phyloP scores from a whole-genome alignment of 2,113 vertebrate species.

The Terrapene triunguis region DNA sequence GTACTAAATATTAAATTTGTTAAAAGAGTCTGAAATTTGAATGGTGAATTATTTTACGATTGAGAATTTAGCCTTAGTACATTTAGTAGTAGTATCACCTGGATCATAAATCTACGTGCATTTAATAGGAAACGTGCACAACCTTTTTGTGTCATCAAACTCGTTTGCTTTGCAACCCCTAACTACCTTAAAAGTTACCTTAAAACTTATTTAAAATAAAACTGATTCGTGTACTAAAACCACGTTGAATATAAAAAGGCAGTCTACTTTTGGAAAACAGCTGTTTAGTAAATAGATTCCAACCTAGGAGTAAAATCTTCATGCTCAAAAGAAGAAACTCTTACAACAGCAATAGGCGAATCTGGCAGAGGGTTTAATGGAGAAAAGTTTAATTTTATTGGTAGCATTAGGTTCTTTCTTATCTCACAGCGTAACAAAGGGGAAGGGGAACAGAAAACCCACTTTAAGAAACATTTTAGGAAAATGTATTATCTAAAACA shows the following conservation, averaged over 20 bases:
- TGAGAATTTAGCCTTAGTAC: background rate
- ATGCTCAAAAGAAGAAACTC: background rate
- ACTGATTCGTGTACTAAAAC: constrained; percentile 31
- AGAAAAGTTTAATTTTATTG: constrained; percentile 11
- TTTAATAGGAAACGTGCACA: constrained; percentile 28
- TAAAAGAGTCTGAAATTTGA: background rate
- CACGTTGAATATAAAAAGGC: constrained; percentile 10
- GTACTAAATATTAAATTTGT: background rate
- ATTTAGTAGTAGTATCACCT: constrained; percentile 12
- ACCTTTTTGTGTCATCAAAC: constrained; percentile 35
- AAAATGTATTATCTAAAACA: background rate
- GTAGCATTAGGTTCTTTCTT: constrained; percentile 18
- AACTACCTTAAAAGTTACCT: constrained; percentile 52
- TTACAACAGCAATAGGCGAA: background rate
- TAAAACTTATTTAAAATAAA: constrained; percentile 43
- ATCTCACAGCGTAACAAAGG: constrained; percentile 22
- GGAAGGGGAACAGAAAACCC: constrained; percentile 22
- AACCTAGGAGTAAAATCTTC: constrained; percentile 23
- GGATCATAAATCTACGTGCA: constrained; percentile 6
- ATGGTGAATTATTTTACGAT: constrained; percentile 7
- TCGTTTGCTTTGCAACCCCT: constrained; percentile 15
- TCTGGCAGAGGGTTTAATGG: constrained; percentile 20
- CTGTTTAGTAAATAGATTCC: constrained; percentile 34
- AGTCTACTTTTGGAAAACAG: constrained; percentile 19
- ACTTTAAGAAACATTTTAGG: background rate